These are phyloP conservation scores for Meleagris gallopavo DNA, from an alignment of 2,113 vertebrate species.

Conservation along the genomic window DNA sequence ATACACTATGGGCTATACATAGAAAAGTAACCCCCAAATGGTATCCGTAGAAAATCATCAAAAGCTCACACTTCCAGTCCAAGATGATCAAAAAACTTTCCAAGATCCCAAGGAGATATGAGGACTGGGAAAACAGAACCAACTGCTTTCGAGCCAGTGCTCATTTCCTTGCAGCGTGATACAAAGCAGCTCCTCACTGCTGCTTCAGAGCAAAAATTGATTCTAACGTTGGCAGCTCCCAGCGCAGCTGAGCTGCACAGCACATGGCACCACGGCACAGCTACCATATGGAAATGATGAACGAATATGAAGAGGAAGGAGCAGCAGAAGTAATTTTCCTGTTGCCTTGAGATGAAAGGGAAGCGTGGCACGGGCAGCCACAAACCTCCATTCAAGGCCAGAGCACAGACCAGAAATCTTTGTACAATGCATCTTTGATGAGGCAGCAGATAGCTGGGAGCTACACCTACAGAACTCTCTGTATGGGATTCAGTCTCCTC, in stretches of 20 bases:
- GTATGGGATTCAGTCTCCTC: neutral
- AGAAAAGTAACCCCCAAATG: no score
- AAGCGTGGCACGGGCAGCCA: neutral
- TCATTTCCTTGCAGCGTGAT: slow-evolving; percentile 61
- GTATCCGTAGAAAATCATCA: neutral
- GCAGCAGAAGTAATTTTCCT: slow-evolving; percentile 12
- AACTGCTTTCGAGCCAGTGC: neutral
- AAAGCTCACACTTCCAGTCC: neutral
- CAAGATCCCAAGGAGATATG: neutral
- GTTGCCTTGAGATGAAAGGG: neutral
- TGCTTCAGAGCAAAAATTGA: slow-evolving; percentile 27
- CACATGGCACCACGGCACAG: neutral
- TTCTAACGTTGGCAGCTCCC: slow-evolving; percentile 28
- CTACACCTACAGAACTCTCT: neutral
- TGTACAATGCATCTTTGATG: neutral
- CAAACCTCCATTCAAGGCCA: neutral
- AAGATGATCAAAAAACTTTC: neutral
- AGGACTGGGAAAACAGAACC: neutral
- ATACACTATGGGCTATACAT: neutral
- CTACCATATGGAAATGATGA: slow-evolving; percentile 24
- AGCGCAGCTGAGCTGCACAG: slow-evolving; percentile 11
- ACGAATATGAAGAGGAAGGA: neutral
- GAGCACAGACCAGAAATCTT: neutral
- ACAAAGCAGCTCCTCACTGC: slow-evolving; percentile 64
- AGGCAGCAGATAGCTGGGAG: neutral